Evolutionary conservation across 2,888 invertebrate species (phyloP).

Genomic region (Mythimna impura): DNA sequence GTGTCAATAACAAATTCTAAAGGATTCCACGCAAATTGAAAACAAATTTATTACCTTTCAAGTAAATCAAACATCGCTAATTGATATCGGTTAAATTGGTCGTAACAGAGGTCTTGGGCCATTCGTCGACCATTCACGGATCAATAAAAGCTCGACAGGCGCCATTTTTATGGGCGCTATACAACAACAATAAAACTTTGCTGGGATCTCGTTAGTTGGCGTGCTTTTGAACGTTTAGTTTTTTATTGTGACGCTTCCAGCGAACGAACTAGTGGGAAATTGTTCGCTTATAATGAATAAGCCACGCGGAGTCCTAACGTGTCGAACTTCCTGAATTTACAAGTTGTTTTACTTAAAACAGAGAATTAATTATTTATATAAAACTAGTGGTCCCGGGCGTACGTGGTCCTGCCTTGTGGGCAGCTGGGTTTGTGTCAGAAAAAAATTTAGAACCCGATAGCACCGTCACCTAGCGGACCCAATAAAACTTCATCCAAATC

Average conservation of each 20-base stretch:
- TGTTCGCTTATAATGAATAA: not conserved
- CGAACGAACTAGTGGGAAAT: constrained; percentile 23
- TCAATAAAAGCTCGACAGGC: constrained; percentile 69
- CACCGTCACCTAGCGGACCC: no score
- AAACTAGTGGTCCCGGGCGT: no score
- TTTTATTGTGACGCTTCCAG: constrained; percentile 48
- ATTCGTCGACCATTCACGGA: constrained; percentile 64
- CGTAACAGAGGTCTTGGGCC: constrained; percentile 64
- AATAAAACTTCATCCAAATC: no score
- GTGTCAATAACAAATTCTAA: constrained; percentile 40
- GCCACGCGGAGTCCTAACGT: not conserved
- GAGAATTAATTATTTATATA: not conserved
- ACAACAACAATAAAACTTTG: constrained; percentile 70
- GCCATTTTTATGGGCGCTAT: constrained; percentile 72
- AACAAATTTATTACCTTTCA: constrained; percentile 68
- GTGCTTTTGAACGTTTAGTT: constrained; percentile 51
- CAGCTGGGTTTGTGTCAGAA: no score
- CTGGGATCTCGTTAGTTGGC: constrained; percentile 69
- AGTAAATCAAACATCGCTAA: constrained; percentile 72
- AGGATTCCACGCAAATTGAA: constrained; percentile 65
- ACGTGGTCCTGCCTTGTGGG: no score
- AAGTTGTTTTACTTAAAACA: not conserved
- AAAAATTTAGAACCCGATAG: no score
- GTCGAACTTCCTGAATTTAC: constrained; percentile 1
- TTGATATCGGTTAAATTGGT: constrained; percentile 79